These are phyloP conservation scores for Zaprionus inermis DNA, from an alignment of 1,140 invertebrate species.

Conservation along the genomic window DNA sequence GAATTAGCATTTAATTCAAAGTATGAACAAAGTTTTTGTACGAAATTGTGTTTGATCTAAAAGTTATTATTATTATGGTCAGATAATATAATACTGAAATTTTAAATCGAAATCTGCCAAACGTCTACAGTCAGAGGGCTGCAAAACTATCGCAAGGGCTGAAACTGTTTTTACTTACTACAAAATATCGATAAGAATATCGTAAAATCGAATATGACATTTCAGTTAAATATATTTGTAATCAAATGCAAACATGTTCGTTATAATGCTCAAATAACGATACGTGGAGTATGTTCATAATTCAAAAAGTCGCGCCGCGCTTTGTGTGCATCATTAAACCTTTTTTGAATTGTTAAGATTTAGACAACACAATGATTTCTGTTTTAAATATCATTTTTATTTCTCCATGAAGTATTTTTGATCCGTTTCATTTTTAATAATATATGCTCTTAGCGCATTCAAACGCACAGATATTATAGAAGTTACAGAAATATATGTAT, in stretches of 20 bases:
- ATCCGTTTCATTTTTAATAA: slow-evolving; percentile 72
- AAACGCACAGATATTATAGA: slow-evolving; percentile 71
- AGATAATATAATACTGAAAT: slow-evolving; percentile 2
- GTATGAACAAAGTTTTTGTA: neutral
- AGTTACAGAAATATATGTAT: slow-evolving; percentile 77
- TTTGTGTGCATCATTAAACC: neutral
- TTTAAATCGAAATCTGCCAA: slow-evolving; percentile 20
- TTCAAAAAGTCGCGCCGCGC: neutral
- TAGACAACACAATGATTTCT: slow-evolving; percentile 18
- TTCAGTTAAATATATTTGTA: neutral
- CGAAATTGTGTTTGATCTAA: slow-evolving; percentile 5
- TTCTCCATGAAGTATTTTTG: slow-evolving; percentile 76
- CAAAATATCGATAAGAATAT: slow-evolving; percentile 6
- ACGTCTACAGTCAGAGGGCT: neutral
- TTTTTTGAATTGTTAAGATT: neutral
- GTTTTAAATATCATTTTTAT: slow-evolving; percentile 74
- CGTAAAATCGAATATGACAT: slow-evolving; percentile 11
- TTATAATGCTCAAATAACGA: neutral
- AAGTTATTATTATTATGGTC: neutral
- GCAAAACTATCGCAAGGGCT: slow-evolving; percentile 15
- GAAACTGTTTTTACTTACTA: neutral
- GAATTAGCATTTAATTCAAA: neutral
- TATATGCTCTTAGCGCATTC: slow-evolving; percentile 70
- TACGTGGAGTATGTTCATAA: neutral
- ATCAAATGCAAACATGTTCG: neutral